Evolutionary conservation across 2,888 invertebrate species (phyloP).

Genomic region (Rotaria socialis): DNA sequence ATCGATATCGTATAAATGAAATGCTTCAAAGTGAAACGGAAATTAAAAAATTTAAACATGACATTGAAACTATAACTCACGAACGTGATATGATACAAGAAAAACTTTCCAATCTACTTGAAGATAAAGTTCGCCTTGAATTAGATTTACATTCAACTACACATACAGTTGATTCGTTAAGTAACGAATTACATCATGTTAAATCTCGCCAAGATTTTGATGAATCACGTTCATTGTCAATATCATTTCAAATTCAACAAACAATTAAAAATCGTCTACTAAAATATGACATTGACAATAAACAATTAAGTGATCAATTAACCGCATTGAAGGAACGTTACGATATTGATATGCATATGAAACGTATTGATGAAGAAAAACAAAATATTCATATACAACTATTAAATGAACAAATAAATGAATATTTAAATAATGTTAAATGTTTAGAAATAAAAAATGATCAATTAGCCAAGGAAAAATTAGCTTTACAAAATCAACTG

Average conservation of each 20-base stretch:
- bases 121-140: slow-evolving; percentile 25
- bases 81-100: slow-evolving; percentile 31
- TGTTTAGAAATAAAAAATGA: slow-evolving; percentile 13
- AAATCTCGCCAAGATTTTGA: too few species aligned
- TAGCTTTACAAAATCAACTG: not conserved
- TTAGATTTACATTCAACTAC: slow-evolving; percentile 8
- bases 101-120: not conserved
- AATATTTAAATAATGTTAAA: slow-evolving; percentile 15
- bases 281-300: slow-evolving; percentile 1
- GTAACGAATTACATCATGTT: not conserved
- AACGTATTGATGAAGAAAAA: slow-evolving; percentile 27
- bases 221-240: not conserved
- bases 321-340: not conserved
- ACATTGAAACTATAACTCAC: not conserved
- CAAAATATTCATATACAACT: not conserved
- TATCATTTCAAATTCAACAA: not conserved
- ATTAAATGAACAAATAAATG: slow-evolving; percentile 8
- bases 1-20: not conserved
- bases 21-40: not conserved
- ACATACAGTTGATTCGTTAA: not conserved
- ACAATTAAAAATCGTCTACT: slow-evolving; percentile 11
- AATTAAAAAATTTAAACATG: not conserved
- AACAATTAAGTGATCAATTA: not conserved
- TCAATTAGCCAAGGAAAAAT: not conserved
- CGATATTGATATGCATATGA: not conserved